Conservation (phyloP, 2,888 invertebrate species). For the Sericinus montela region DNA sequence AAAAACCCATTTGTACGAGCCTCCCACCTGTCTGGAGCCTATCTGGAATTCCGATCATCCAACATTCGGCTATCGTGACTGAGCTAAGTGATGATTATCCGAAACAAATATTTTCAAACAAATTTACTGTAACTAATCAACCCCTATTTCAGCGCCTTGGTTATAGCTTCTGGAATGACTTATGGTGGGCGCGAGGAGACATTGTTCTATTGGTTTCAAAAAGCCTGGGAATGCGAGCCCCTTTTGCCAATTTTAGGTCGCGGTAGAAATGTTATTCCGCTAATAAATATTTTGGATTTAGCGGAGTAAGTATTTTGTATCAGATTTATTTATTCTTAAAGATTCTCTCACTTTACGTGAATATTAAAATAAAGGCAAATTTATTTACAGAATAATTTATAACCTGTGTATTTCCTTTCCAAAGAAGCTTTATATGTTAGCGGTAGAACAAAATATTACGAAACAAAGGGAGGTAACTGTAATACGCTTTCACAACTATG, state of each 20-base stretch:
- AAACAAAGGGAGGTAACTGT: slow-evolving; percentile 58
- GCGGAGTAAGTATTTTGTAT: slow-evolving; percentile 57
- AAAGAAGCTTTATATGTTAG: slow-evolving; percentile 79
- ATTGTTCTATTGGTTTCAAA: slow-evolving; percentile 82
- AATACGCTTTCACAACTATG: too few relatives aligned
- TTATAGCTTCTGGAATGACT: slow-evolving; percentile 80
- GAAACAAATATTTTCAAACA: too few relatives aligned
- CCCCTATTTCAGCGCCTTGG: slow-evolving; percentile 48
- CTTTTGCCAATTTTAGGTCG: slow-evolving; percentile 78
- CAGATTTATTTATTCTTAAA: neutral
- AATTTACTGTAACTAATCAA: neutral
- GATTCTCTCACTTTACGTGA: neutral
- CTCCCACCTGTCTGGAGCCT: too few relatives aligned
- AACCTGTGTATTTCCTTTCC: slow-evolving; percentile 74
- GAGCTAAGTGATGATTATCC: too few relatives aligned
- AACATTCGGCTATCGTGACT: too few relatives aligned
- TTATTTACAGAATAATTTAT: slow-evolving; percentile 58
- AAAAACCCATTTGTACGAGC: too few relatives aligned
- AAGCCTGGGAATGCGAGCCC: slow-evolving; percentile 82
- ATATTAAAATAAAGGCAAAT: neutral
- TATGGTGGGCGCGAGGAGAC: slow-evolving; percentile 82
- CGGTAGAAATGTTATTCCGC: slow-evolving; percentile 80
- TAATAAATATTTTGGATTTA: slow-evolving; percentile 82
- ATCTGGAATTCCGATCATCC: too few relatives aligned
- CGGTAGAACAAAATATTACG: slow-evolving; percentile 80